A percentile compares a stretch with the other conserved stretches of the same genome.
Evolutionary conservation across 2,113 vertebrate genomes (phyloP).

Genomic region (Triplophysa tibetana): DNA sequence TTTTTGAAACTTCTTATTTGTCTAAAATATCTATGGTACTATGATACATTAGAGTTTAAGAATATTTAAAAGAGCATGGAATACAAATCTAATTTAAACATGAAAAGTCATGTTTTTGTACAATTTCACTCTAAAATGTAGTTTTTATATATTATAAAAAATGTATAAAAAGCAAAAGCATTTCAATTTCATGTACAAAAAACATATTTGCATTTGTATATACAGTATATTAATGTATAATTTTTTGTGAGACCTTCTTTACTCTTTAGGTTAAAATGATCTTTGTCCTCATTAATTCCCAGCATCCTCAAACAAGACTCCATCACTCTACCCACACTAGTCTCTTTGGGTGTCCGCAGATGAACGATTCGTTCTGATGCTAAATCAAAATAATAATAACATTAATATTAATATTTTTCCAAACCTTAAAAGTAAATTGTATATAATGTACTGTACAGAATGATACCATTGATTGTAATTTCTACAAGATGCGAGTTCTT

Average conservation of each 20-base stretch:
- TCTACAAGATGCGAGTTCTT: slow-evolving; percentile 69
- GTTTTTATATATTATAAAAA: too few relatives aligned
- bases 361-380: slow-evolving; percentile 68
- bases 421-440: not conserved
- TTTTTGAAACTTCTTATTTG: not conserved
- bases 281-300: slow-evolving; percentile 65
- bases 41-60: too few relatives aligned
- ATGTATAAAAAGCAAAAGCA: too few relatives aligned
- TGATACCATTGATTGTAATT: slow-evolving; percentile 70
- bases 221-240: too few relatives aligned
- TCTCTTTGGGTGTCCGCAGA: slow-evolving; percentile 68
- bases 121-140: too few relatives aligned
- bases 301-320: slow-evolving; percentile 69
- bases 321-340: slow-evolving; percentile 60
- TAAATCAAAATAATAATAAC: slow-evolving; percentile 53
- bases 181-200: too few relatives aligned
- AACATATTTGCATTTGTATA: not conserved
- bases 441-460: not conserved
- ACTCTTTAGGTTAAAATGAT: slow-evolving; percentile 61
- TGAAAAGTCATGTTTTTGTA: too few relatives aligned
- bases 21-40: not conserved
- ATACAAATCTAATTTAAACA: too few relatives aligned
- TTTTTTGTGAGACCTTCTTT: slow-evolving; percentile 58
- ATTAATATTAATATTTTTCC: not conserved
- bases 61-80: too few relatives aligned